Conservation (phyloP, 2,113 vertebrate species). For the Arvicanthis niloticus region DNA sequence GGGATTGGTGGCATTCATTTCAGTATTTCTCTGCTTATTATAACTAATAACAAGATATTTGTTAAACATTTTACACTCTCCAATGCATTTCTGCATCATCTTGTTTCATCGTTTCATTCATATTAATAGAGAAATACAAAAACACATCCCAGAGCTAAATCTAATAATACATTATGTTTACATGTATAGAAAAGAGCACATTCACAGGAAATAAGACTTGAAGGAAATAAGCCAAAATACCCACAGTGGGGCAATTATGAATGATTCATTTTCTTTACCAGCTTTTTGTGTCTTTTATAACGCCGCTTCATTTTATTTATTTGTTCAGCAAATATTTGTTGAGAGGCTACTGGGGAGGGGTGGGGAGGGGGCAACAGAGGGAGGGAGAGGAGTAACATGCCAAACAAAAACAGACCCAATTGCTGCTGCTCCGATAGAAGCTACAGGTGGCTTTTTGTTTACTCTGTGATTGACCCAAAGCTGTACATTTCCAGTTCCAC, state of each 20-base stretch:
- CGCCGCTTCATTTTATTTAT: conserved; percentile 45
- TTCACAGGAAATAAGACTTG: conserved; percentile 74
- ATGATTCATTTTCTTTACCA: conserved; percentile 70
- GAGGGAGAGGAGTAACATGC: neutral
- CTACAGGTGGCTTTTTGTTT: neutral
- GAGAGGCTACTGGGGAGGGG: neutral
- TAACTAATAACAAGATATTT: conserved; percentile 79
- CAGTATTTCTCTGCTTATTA: conserved; percentile 66
- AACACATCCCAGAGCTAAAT: conserved; percentile 77
- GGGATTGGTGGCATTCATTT: conserved; percentile 58
- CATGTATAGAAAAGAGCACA: conserved; percentile 76
- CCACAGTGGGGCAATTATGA: conserved; percentile 65
- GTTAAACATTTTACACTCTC: conserved; percentile 78
- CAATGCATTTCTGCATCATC: conserved; percentile 75
- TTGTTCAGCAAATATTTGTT: conserved; percentile 56
- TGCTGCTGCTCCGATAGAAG: neutral
- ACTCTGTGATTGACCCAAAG: neutral
- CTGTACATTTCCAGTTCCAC: neutral
- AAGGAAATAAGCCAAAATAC: conserved; percentile 74
- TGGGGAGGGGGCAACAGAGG: too few species aligned
- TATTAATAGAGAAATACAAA: conserved; percentile 81
- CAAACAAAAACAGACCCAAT: neutral
- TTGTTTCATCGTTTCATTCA: conserved; percentile 78
- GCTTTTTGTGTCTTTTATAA: conserved; percentile 36
- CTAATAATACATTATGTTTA: conserved; percentile 82